These are phyloP conservation scores for Gymnocypris eckloni DNA, from an alignment of 2,797 vertebrate species.

Conservation along the genomic window DNA sequence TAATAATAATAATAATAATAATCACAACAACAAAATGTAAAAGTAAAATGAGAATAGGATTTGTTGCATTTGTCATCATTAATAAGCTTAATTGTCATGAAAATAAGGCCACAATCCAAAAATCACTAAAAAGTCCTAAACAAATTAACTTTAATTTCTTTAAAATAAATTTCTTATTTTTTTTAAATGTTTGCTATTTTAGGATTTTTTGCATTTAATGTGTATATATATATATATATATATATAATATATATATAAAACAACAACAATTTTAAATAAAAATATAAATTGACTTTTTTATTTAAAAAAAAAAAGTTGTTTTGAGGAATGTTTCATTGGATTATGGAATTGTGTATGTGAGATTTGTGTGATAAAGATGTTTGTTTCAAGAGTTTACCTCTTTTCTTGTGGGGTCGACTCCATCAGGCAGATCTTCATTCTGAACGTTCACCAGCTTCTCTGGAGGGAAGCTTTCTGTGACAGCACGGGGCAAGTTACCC, in stretches of 20 bases:
- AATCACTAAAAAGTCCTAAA: too few relatives aligned
- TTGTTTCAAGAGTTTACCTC: conserved; percentile 74
- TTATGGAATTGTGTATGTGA: neutral
- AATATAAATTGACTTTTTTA: too few relatives aligned
- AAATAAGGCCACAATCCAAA: too few relatives aligned
- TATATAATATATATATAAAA: neutral
- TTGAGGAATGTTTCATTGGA: neutral
- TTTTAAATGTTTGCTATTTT: neutral
- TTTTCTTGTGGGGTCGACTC: conserved; percentile 83
- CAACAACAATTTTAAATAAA: too few relatives aligned
- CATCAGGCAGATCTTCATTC: conserved; percentile 77
- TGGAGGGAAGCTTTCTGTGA: conserved; percentile 72
- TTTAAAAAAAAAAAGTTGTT: neutral
- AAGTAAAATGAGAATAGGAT: neutral
- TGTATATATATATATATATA: neutral
- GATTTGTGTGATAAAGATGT: neutral
- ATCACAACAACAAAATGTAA: too few relatives aligned
- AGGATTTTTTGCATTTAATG: neutral
- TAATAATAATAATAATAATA: too few relatives aligned
- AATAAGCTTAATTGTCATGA: too few relatives aligned
- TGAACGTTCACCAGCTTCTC: conserved; percentile 76
- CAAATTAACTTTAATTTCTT: too few relatives aligned
- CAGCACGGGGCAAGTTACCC: conserved; percentile 33
- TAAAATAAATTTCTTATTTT: too few relatives aligned
- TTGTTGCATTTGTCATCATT: too few relatives aligned